Conservation (phyloP, 2,888 invertebrate species). For the Thelaira solivaga region DNA sequence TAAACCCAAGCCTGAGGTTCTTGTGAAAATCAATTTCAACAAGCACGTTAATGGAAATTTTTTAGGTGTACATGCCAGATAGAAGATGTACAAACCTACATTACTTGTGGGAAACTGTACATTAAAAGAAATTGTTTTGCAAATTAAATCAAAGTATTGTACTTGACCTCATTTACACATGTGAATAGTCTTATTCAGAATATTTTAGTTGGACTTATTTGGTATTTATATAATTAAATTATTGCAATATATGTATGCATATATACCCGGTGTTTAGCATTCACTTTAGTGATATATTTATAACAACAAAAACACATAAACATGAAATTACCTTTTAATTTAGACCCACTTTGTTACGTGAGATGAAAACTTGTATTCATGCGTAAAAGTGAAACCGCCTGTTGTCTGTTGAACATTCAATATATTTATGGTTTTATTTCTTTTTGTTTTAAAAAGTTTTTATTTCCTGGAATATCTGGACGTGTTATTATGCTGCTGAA, state of each 20-base stretch:
- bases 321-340: neutral
- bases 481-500: neutral
- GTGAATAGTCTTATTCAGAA: too few relatives aligned
- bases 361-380: neutral
- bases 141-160: conserved; percentile 35
- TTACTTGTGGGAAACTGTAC: too few relatives aligned
- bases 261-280: conserved; percentile 8
- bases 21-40: too few relatives aligned
- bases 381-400: conserved; percentile 4
- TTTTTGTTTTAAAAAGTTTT: neutral
- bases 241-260: neutral
- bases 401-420: neutral
- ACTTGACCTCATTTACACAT: conserved; percentile 48
- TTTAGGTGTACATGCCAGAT: too few relatives aligned
- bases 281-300: neutral
- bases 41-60: too few relatives aligned
- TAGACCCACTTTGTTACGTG: conserved; percentile 4
- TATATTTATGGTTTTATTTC: neutral
- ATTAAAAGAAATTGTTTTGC: neutral
- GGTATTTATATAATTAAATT: too few relatives aligned
- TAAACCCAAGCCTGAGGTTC: too few relatives aligned
- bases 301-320: neutral
- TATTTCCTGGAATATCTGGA: conserved; percentile 2
- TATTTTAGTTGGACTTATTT: neutral
- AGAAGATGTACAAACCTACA: too few relatives aligned